phyloP scores from a whole-genome alignment of 1,140 invertebrate species.

The Saccostrea cuccullata region DNA sequence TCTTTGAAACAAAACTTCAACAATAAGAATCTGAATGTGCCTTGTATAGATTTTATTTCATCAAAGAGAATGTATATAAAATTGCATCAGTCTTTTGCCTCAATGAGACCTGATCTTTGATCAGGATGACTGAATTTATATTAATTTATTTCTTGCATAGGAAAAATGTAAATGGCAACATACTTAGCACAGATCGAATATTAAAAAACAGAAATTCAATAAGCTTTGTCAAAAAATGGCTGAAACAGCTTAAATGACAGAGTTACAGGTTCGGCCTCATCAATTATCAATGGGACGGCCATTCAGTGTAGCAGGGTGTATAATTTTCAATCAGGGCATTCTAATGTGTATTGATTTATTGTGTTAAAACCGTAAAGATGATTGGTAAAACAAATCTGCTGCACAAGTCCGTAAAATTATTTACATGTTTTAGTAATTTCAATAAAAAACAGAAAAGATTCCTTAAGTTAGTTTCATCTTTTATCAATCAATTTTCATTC shows the following conservation, averaged over 20 bases:
- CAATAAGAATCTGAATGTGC: too few relatives aligned
- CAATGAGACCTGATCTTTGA: too few relatives aligned
- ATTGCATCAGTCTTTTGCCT: too few relatives aligned
- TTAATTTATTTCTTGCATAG: too few relatives aligned
- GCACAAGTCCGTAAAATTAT: neutral
- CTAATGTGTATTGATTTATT: slow-evolving; percentile 1
- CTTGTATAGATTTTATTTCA: too few relatives aligned
- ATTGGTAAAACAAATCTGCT: neutral
- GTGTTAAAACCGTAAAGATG: neutral
- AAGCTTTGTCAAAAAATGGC: neutral
- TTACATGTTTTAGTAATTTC: slow-evolving; percentile 1
- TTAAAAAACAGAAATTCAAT: slow-evolving; percentile 10
- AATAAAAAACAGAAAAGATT: neutral
- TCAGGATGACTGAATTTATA: too few relatives aligned
- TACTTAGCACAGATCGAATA: neutral
- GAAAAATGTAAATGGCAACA: neutral
- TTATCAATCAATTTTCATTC: too few relatives aligned
- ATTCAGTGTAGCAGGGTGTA: neutral
- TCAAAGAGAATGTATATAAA: too few relatives aligned
- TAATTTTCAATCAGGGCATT: slow-evolving; percentile 10
- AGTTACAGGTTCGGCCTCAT: neutral
- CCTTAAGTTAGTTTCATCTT: neutral
- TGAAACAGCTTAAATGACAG: slow-evolving; percentile 5
- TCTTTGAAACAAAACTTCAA: too few relatives aligned
- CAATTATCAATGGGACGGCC: slow-evolving; percentile 8